Conservation (phyloP, 1,140 invertebrate genomes). For the Dysdera silvatica region DNA sequence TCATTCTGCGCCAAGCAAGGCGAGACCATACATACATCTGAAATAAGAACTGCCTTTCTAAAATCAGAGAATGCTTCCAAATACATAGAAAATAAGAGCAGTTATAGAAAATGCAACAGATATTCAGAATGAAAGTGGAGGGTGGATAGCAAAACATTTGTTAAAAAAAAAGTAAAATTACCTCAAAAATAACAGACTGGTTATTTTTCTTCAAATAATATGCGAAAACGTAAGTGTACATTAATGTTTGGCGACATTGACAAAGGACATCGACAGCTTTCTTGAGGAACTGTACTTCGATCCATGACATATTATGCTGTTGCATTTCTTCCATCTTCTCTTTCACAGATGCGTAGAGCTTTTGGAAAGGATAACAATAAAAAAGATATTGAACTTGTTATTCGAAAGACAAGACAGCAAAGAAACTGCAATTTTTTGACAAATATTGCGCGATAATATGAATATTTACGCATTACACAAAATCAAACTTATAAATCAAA, state of each 20-base stretch:
- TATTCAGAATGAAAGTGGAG: not conserved
- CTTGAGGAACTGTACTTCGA: constrained; percentile 76
- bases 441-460: too few relatives aligned
- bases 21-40: too few relatives aligned
- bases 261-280: constrained; percentile 96
- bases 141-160: not conserved
- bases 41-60: too few relatives aligned
- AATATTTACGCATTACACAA: too few relatives aligned
- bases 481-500: too few relatives aligned
- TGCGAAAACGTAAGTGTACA: constrained; percentile 99
- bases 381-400: not conserved
- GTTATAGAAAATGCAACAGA: too few relatives aligned
- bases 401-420: not conserved
- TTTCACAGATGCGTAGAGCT: constrained; percentile 79
- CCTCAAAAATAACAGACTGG: constrained; percentile 96
- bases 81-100: too few relatives aligned
- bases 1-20: too few relatives aligned
- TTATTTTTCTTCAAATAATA: constrained; percentile 97
- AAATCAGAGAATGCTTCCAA: too few relatives aligned
- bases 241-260: constrained; percentile 91
- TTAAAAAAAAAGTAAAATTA: constrained; percentile 37
- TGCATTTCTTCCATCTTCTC: constrained; percentile 99
- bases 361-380: not conserved
- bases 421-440: too few relatives aligned
- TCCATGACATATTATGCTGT: constrained; percentile 99